Evolutionary conservation across 2,113 vertebrate genomes (phyloP).

Genomic region (Sitta europaea): DNA sequence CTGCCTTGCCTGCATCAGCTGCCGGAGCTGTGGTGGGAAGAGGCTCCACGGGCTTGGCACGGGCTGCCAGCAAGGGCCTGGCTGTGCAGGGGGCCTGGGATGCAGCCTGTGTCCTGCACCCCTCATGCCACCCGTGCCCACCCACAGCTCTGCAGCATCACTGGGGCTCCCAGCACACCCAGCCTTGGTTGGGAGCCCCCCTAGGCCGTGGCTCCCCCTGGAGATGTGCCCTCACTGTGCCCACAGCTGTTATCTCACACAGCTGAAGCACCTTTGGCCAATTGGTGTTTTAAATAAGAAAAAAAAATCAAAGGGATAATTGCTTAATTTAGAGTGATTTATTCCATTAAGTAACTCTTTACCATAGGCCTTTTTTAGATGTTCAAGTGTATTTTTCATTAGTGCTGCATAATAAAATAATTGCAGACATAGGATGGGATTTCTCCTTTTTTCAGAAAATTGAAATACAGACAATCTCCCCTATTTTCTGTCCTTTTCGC

Average conservation of each 20-base stretch:
- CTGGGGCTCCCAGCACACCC: not conserved
- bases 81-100: not conserved
- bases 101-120: not conserved
- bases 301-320: conserved; percentile 53
- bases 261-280: not conserved
- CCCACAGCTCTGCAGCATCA: not conserved
- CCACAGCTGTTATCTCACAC: not conserved
- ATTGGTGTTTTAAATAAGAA: not conserved
- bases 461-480: not conserved
- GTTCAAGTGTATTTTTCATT: conserved; percentile 66
- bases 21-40: not conserved
- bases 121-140: not conserved
- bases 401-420: conserved; percentile 70
- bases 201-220: not conserved
- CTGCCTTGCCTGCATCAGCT: not conserved
- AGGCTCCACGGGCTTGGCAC: accelerated
- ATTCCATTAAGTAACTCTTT: conserved; percentile 65
- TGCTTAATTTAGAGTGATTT: conserved; percentile 63
- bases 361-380: conserved; percentile 45
- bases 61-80: not conserved
- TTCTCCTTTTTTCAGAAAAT: not conserved
- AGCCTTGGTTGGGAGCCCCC: not conserved
- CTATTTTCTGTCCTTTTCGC: not conserved
- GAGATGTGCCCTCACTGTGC: not conserved
- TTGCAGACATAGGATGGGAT: conserved; percentile 42